Base-by-base conservation (phyloP, 1,140 invertebrate species). In the Littorina saxatilis region DNA sequence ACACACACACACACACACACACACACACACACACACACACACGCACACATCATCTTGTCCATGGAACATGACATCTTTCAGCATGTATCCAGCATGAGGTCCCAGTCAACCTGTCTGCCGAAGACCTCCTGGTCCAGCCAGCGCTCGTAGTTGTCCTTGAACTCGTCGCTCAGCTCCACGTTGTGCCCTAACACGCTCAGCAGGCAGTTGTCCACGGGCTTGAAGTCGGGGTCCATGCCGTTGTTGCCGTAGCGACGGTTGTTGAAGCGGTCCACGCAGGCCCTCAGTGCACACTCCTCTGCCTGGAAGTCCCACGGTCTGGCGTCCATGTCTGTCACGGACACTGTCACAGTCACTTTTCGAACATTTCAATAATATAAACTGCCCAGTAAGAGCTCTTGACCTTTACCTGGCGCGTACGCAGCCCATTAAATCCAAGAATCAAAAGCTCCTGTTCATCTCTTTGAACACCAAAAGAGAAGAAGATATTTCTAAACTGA, bases 301-400 rank as follows among this genome's bases (percentile, higher is more conserved):
- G 96, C 97, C 94, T 99, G 99, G 91, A 99, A 99, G 92, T 99
- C 98, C 97, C 98, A 99, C 4, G 98, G 98, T 85, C 97, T 94
- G 7, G 98, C 97, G 94, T 99, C 98, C 85, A 99, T 95, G 94
- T 99, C 97, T 96, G 87, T 40, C 63, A 86, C 77, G 74, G 79
- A 82, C 32, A 79, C 29, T n/a, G n/a, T n/a, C n/a, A n/a, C n/a
- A n/a, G n/a, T n/a, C n/a, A n/a, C n/a, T n/a, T n/a, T n/a, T n/a
- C n/a, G n/a, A n/a, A n/a, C n/a, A n/a, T n/a, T n/a, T n/a, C n/a
- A n/a, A n/a, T n/a, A n/a, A n/a, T n/a, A n/a, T n/a, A n/a, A n/a
- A n/a, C n/a, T n/a, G n/a, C n/a, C n/a, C n/a, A n/a, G n/a, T n/a
- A n/a, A n/a, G n/a, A n/a, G n/a, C n/a, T n/a, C n/a, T n/a, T n/a